These are phyloP conservation scores for Enteromius paludinosus DNA, from an alignment of 2,797 vertebrate genomes.

Conservation along the genomic window DNA sequence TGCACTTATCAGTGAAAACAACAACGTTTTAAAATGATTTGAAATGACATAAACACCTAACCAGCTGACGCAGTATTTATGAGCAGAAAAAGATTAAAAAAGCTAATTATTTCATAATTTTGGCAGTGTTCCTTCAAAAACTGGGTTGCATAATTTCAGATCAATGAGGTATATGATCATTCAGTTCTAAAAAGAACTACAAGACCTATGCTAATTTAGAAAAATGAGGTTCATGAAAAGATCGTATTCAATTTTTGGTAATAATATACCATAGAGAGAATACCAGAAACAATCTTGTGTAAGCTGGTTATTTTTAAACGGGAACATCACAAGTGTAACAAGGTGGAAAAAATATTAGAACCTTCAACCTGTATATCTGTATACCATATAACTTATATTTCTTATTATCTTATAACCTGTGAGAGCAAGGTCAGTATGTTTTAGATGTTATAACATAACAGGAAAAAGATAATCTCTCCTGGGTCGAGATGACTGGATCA, in stretches of 20 bases:
- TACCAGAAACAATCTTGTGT: neutral
- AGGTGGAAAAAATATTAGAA: neutral
- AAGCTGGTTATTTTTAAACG: neutral
- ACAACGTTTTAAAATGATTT: neutral
- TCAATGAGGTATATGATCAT: neutral
- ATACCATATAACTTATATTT: no score
- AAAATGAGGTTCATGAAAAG: neutral
- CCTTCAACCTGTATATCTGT: no score
- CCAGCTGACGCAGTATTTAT: neutral
- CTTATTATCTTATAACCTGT: neutral
- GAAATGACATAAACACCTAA: neutral
- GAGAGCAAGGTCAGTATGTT: neutral
- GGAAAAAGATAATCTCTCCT: neutral
- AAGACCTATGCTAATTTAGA: neutral
- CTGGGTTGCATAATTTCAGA: neutral
- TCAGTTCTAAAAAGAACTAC: neutral
- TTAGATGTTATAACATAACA: neutral
- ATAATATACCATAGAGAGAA: neutral
- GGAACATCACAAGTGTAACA: neutral
- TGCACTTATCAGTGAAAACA: neutral
- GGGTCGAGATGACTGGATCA: neutral
- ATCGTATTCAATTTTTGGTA: neutral
- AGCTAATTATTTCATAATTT: neutral
- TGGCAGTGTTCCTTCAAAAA: neutral
- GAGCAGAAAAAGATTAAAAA: neutral